Base-by-base conservation (phyloP, 2,797 vertebrate species). In the Gobio occitaniae region DNA sequence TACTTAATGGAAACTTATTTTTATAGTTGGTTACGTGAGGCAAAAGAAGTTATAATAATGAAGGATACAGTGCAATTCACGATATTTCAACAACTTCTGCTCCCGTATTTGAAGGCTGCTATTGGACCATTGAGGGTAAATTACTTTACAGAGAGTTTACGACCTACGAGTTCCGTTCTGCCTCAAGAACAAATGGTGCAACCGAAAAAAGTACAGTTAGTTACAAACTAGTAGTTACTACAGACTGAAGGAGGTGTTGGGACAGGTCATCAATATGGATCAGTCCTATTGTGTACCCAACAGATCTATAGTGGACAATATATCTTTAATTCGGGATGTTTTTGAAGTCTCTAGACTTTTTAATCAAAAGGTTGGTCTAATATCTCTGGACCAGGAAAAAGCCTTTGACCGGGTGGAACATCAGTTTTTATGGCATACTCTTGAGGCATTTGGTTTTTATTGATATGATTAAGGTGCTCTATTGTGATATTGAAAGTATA, bases 221-320 rank as follows among this genome's bases (percentile, higher is more conserved):
- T 25, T 25, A 25, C 25, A 25, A 25, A 25, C 25, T 25, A 25
- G 25, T 25, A 25, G 25, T 25, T 25, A 47, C 11, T 10, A n/a
- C n/a, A 38, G 41, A 41, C 41, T 71, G 41, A 71, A 10, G 38
- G 41, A 41, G 19, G 69, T 44, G 2, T 21, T 78, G 76, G 29
- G 38, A 9, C 13, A 74, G 38, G 36, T 74, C 52, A 82, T 82
- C 2, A 36, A 82, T 19, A 1, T 21, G 0, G 69, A 72, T 19
- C 80, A 82, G 54, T 36, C 69, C 16, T 82, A 74, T 44, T 82
- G 52, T 32, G 80, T 82, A 6, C 66, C 80, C 19, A 41, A 41
- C 9, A 74, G 81, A n/a, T 47, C 52, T 2, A 48, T 82, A 50
- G n/a, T 15, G 69, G 69, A 74, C 44, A 50, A 74, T 15, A 47